These are phyloP conservation scores for Zaprionus bogoriensis DNA, from an alignment of 2,888 invertebrate genomes.

Conservation along the genomic window DNA sequence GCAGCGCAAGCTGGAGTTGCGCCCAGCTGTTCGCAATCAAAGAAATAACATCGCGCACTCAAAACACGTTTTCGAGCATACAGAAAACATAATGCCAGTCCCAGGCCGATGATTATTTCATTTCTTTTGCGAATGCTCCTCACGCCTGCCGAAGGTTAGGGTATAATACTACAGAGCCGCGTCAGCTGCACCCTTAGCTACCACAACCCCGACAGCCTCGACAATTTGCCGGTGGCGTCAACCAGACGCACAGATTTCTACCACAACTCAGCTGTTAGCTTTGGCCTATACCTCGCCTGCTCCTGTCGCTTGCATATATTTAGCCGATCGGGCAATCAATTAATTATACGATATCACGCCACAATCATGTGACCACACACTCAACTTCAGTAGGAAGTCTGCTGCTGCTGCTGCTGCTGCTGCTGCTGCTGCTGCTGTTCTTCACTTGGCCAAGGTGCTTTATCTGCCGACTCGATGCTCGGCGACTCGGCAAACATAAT, in stretches of 20 bases:
- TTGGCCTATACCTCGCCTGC: background rate
- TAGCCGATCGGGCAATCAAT: background rate
- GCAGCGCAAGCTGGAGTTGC: slow-evolving; percentile 17
- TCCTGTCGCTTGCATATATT: background rate
- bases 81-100: slow-evolving; percentile 8
- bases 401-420: too few species aligned
- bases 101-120: slow-evolving; percentile 31
- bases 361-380: slow-evolving; percentile 10
- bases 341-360: slow-evolving; percentile 14
- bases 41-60: slow-evolving; percentile 20
- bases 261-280: background rate
- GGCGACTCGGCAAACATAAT: slow-evolving; percentile 6
- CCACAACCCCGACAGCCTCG: background rate
- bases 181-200: background rate
- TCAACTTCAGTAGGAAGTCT: slow-evolving; percentile 24
- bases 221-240: background rate
- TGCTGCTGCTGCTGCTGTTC: background rate
- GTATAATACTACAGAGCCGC: background rate
- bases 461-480: too few species aligned
- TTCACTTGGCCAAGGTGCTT: slow-evolving; percentile 9
- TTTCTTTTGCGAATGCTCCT: slow-evolving; percentile 20
- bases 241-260: background rate
- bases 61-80: slow-evolving; percentile 58
- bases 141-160: slow-evolving; percentile 59
- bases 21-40: slow-evolving; percentile 34